Evolutionary conservation across 2,113 vertebrate species (phyloP).

Genomic region (Phylloscopus trochiloides): DNA sequence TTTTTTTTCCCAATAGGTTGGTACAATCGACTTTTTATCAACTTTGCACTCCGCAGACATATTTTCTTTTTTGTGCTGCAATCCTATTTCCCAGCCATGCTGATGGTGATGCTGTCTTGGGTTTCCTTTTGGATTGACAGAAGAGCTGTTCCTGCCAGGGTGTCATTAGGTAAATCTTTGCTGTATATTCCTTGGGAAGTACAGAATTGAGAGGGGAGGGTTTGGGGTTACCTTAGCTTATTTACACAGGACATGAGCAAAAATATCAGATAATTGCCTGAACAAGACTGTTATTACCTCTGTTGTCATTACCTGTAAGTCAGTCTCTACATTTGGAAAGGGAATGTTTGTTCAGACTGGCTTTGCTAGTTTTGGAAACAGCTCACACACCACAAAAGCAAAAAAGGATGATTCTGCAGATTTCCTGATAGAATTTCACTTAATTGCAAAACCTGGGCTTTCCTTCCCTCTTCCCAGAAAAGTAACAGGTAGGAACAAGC

Average conservation of each 20-base stretch:
- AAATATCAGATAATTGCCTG: background rate
- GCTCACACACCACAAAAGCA: background rate
- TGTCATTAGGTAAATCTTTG: slow-evolving; percentile 84
- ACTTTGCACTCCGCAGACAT: slow-evolving; percentile 88
- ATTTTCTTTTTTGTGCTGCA: slow-evolving; percentile 96
- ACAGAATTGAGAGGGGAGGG: background rate
- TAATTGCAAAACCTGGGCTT: background rate
- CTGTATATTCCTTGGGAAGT: background rate
- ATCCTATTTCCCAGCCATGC: slow-evolving; percentile 91
- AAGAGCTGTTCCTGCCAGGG: slow-evolving; percentile 88
- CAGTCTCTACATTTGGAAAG: background rate
- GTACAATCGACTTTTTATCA: slow-evolving; percentile 93
- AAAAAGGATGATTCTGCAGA: background rate
- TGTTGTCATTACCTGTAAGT: background rate
- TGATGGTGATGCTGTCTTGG: slow-evolving; percentile 94
- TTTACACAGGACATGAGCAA: background rate
- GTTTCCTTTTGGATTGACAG: slow-evolving; percentile 94
- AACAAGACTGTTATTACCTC: background rate
- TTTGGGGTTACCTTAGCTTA: background rate
- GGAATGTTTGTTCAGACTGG: background rate
- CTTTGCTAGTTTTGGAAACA: background rate
- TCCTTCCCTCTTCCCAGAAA: background rate
- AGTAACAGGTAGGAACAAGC: background rate
- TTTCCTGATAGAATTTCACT: background rate
- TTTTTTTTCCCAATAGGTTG: slow-evolving; percentile 76